phyloP scores from a whole-genome alignment of 2,888 invertebrate genomes.

The Drosophila mulleri region DNA sequence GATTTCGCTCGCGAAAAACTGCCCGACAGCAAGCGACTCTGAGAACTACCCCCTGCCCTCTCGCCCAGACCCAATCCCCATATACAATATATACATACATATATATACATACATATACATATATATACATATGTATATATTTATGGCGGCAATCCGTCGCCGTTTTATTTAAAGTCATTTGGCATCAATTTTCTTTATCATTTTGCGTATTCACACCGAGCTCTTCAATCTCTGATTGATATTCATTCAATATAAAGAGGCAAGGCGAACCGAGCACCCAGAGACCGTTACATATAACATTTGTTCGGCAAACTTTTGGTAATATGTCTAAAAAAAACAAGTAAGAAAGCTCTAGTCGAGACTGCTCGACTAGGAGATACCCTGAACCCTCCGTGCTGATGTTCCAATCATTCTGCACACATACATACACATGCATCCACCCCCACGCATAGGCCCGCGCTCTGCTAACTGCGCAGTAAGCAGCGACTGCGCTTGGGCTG shows the following conservation, averaged over 20 bases:
- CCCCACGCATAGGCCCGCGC: too few species aligned
- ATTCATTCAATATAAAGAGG: slow-evolving; percentile 2
- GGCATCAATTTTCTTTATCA: neutral
- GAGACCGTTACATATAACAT: too few species aligned
- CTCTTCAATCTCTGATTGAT: slow-evolving; percentile 10
- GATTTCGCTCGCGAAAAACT: slow-evolving; percentile 63
- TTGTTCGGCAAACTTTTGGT: too few species aligned
- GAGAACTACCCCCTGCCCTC: neutral
- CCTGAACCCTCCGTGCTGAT: too few species aligned
- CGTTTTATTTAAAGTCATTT: slow-evolving; percentile 5
- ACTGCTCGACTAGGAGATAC: too few species aligned
- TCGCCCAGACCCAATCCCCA: neutral
- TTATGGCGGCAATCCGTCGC: neutral
- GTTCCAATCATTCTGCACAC: too few species aligned
- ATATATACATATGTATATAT: neutral
- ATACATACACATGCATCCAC: too few species aligned
- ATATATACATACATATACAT: neutral
- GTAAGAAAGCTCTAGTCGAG: too few species aligned
- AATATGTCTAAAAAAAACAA: neutral
- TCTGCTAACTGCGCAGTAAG: too few species aligned
- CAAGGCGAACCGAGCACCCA: neutral
- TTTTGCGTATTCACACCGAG: slow-evolving; percentile 3
- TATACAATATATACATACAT: neutral
- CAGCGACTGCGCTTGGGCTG: too few species aligned
- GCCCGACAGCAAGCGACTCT: slow-evolving; percentile 37